Evolutionary conservation across 2,113 vertebrate genomes (phyloP), one percentile per base, ranked within the genome.

Genomic region (Labrus mixtus): DNA sequence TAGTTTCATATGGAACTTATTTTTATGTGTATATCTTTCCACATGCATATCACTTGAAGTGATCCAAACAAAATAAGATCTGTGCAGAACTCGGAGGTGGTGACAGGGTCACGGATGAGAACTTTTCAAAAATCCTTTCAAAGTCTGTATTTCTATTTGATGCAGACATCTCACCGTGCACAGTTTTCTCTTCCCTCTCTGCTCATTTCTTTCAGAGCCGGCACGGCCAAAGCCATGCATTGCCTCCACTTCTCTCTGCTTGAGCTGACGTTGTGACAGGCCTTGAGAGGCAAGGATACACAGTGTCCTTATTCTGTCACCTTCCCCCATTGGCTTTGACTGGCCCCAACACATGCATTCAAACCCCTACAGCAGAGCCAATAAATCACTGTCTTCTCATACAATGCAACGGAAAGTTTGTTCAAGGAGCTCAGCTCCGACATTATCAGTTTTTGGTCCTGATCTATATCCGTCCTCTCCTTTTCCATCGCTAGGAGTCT

Each of bases 281-380:
- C 86, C 81, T 76, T 82, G 88, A 89, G 91, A 87, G 80, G 87
- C 83, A 87, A 85, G 83, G 88, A 90, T 79, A 41, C 85, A 74
- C 81, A 58, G 68, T 89, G 93, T 90, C 93, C 92, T 91, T 91
- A 93, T 94, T 94, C 93, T 95, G 92, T 95, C 94, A 91, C 83
- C 86, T 70, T 70, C 82, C 89, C 89, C 91, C 73, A 76, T 76
- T 91, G 91, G 73, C 81, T 91, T 82, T 86, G 77, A 93, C 83
- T 90, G 84, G 78, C 82, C 91, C 75, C 79, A 88, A 90, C 92
- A 83, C 79, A 83, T 67, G 69, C 91, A 86, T 88, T 89, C 75
- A 82, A 79, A 70, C 89, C 87, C 74, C 78, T 76, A 77, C 87
- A 83, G 88, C 89, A 81, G 85, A 83, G 78, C 89, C 90, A 91